Conservation (phyloP, 64 coral and sea anemone genomes). For the Montipora capricornis region DNA sequence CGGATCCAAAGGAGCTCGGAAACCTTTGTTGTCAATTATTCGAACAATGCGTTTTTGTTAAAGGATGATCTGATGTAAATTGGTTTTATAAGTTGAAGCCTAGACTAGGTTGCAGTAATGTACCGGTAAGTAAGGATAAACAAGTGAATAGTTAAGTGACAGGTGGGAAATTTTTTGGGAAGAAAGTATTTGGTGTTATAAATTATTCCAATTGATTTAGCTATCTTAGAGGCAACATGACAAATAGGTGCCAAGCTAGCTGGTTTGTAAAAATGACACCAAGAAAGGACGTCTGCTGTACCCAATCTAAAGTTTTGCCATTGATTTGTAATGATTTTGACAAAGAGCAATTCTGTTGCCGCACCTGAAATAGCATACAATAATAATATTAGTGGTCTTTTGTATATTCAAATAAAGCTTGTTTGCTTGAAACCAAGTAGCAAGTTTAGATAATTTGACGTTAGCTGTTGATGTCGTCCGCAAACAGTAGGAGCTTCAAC, state of each 20-base stretch:
- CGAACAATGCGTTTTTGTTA: neutral
- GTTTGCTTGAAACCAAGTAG: neutral
- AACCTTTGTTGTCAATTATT: slow-evolving; percentile 2
- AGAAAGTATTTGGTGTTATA: neutral
- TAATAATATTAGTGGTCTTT: neutral
- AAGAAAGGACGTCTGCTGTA: no score
- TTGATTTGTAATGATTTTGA: slow-evolving; percentile 12
- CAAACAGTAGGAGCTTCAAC: neutral
- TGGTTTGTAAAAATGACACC: neutral
- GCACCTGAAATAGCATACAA: neutral
- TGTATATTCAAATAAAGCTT: neutral
- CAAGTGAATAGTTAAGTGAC: neutral
- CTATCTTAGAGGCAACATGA: slow-evolving; percentile 20
- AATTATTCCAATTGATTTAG: neutral
- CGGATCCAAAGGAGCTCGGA: neutral
- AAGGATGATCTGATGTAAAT: neutral
- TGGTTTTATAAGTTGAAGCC: neutral
- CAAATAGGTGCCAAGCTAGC: neutral
- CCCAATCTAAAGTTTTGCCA: neutral
- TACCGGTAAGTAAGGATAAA: neutral
- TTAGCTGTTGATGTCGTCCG: neutral
- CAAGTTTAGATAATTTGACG: neutral
- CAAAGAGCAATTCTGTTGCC: neutral
- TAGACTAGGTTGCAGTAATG: slow-evolving; percentile 1
- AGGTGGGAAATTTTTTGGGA: neutral